Evolutionary conservation across 2,113 vertebrate genomes (phyloP).

Genomic region (Thryonomys swinderianus): DNA sequence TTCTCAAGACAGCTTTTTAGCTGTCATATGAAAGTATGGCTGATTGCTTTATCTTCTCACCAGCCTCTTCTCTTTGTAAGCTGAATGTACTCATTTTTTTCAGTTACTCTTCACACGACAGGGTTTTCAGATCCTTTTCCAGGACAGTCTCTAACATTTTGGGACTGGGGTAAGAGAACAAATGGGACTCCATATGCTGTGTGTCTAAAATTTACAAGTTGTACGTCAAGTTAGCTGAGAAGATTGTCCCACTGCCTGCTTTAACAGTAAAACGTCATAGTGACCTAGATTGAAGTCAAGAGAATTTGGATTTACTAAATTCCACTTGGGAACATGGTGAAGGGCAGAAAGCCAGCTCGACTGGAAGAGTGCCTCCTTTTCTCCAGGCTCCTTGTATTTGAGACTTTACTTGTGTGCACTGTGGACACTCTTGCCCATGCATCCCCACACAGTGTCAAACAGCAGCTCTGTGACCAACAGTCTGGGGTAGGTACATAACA

Average conservation of each 20-base stretch:
- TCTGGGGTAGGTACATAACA: not conserved
- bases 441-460: not conserved
- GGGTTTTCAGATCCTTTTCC: conserved; percentile 10
- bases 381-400: not conserved
- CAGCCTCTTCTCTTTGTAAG: conserved; percentile 38
- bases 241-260: not conserved
- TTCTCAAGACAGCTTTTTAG: conserved; percentile 38
- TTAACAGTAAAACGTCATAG: not conserved
- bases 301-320: not conserved
- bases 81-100: conserved; percentile 52
- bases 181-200: not conserved
- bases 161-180: not conserved
- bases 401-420: not conserved
- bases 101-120: not conserved
- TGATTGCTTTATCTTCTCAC: conserved; percentile 4
- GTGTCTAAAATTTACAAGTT: conserved; percentile 20
- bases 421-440: not conserved
- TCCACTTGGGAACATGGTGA: not conserved
- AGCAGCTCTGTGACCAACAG: not conserved
- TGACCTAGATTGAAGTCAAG: not conserved
- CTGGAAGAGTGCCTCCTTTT: not conserved
- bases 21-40: conserved; percentile 42
- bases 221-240: not conserved
- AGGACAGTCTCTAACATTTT: conserved; percentile 13
- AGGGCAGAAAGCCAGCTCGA: not conserved